A percentile compares a stretch with the other conserved stretches of the same genome.
Conservation (phyloP, 2,797 vertebrate species). For the Sorex maritimensis region DNA sequence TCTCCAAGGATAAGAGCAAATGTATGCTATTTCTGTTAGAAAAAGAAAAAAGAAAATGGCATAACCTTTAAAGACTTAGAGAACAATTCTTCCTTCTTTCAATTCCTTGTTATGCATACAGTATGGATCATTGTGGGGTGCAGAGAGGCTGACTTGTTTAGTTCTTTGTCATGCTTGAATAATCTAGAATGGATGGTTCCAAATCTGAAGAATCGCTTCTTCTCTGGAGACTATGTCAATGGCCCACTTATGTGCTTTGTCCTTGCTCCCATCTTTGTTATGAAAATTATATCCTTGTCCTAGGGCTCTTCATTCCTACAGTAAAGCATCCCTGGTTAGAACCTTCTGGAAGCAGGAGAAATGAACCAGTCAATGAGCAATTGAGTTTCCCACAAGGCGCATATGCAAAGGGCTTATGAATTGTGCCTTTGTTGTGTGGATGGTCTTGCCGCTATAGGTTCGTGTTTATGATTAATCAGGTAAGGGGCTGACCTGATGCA, state of each 20-base stretch:
- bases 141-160: too few species aligned
- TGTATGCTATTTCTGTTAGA: background rate
- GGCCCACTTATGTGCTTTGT: background rate
- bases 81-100: background rate
- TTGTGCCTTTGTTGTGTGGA: background rate
- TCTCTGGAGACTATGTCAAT: background rate
- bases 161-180: background rate
- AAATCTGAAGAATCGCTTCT: too few species aligned
- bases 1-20: background rate
- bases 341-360: constrained; percentile 21
- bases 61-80: background rate
- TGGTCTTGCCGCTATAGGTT: background rate
- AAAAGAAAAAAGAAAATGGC: background rate
- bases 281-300: constrained; percentile 70
- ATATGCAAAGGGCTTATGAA: background rate
- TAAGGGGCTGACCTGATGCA: background rate
- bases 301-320: background rate
- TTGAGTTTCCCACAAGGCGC: rapidly evolving
- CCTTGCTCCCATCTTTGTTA: constrained; percentile 67
- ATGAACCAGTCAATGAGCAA: background rate
- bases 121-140: background rate
- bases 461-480: background rate
- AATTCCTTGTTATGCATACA: background rate
- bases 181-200: background rate
- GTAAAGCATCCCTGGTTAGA: constrained; percentile 1